Conservation (phyloP, 2,113 vertebrate species). For the Poeciliopsis turrubarensis region DNA sequence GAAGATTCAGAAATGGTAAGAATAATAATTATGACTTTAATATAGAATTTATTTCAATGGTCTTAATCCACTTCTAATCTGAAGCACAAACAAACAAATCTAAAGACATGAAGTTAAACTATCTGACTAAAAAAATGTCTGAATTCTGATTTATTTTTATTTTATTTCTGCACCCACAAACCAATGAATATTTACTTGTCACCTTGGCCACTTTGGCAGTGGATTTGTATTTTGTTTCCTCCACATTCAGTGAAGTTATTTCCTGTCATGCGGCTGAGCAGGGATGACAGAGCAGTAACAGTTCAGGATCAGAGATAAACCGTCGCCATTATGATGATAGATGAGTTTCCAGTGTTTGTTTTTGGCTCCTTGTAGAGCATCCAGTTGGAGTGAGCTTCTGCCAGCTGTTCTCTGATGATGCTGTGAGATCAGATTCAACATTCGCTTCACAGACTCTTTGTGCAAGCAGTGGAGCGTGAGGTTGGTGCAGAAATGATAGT, state of each 20-base stretch:
- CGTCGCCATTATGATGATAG: conserved; percentile 43
- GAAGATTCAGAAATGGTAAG: no score
- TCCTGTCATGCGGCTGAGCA: conserved; percentile 27
- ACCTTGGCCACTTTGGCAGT: conserved; percentile 24
- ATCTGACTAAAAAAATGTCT: no score
- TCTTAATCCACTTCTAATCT: no score
- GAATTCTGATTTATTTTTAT: no score
- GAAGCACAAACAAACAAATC: no score
- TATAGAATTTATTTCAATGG: no score
- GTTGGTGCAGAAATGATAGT: conserved; percentile 46
- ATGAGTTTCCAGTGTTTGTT: conserved; percentile 64
- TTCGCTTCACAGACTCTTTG: conserved; percentile 47
- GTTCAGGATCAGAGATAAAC: conserved; percentile 31
- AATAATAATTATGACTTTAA: no score
- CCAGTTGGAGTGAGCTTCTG: conserved; percentile 32
- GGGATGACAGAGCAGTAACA: conserved; percentile 33
- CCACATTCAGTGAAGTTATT: not conserved
- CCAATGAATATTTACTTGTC: not conserved
- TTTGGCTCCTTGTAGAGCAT: conserved; percentile 47
- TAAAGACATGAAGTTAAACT: no score
- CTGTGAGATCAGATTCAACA: conserved; percentile 40
- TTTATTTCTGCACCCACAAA: not conserved
- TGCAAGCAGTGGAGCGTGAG: conserved; percentile 13
- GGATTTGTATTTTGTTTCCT: conserved; percentile 1
- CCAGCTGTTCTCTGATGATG: conserved; percentile 52